These are phyloP conservation scores for Martes martes DNA, from an alignment of 2,113 vertebrate genomes.

Conservation along the genomic window DNA sequence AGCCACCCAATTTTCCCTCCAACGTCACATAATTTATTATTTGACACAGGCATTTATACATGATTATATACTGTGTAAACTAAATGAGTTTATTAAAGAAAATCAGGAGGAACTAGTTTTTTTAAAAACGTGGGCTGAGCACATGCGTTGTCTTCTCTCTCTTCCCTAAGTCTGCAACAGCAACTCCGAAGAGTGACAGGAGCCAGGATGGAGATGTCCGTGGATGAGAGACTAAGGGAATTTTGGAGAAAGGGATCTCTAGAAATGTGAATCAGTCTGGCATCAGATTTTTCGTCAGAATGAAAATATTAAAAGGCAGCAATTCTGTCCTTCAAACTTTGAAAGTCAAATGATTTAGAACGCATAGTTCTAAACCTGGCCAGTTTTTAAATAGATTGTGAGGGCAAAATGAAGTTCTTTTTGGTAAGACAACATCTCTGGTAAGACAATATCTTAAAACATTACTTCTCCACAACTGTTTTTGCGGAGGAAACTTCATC, in stretches of 20 bases:
- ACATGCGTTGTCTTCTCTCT: neutral
- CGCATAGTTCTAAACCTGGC: neutral
- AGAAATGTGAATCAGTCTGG: neutral
- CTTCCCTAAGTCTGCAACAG: neutral
- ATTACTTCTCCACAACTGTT: neutral
- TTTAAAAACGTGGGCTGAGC: neutral
- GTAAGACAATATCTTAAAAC: neutral
- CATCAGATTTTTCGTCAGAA: neutral
- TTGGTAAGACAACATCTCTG: neutral
- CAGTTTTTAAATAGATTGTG: neutral
- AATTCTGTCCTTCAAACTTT: neutral
- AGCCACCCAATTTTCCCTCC: neutral
- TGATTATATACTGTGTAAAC: neutral
- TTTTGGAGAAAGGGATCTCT: neutral
- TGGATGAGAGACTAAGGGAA: neutral
- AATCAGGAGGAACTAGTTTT: neutral
- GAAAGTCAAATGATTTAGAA: neutral
- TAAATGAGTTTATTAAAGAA: neutral
- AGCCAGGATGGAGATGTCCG: neutral
- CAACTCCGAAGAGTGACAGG: neutral
- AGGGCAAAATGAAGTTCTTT: neutral
- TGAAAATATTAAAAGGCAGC: neutral
- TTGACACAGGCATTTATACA: neutral
- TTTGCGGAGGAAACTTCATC: neutral
- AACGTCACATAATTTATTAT: conserved; percentile 20